Evolutionary conservation across 2,797 vertebrate species (phyloP), one percentile per base, ranked within the genome.

Genomic region (Sebastolobus altivelis): DNA sequence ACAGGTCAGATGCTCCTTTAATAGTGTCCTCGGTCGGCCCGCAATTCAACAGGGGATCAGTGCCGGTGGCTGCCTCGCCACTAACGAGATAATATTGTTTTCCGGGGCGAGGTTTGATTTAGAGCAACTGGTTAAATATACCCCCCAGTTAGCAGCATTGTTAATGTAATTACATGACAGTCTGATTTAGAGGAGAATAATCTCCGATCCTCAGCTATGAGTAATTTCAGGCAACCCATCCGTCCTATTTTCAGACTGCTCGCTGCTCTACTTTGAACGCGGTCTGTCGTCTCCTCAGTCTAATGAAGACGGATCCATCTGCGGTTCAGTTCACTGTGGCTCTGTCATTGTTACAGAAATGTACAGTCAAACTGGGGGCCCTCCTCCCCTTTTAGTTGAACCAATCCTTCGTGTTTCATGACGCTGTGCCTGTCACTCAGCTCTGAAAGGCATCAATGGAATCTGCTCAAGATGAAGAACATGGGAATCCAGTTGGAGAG

Each of bases 401-500:
- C 81, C 84, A 58, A 43, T 80, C 65, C 77, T 71, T 52, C 65
- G 77, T 79, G 76, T 90, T 90, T 88, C 74, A 75, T 86, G 89
- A 93, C 93, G 84, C 84, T 35, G 73, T 67, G 79, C 54, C 87
- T 91, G 93, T 93, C 94, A 91, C 72, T 94, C 90, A 86, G 80
- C 72, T 78, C 85, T 75, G 88, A 84, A 72, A 92, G 82, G 80
- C 89, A 74, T 92, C 83, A 80, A 84, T 73, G 79, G 84, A 85
- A 89, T 89, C 86, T 83, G 87, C 86, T 86, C 72, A 52, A 92
- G 93, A 94, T 94, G 89, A 95, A 95, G 92, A 94, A 94, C 90
- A 82, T 76, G 74, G 84, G 88, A 85, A 90, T 92, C 87, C 85
- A 81, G 89, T 92, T 89, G 86, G 88, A 92, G 90, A 90, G 90